Conservation (phyloP, 2,113 vertebrate species). For the Aptenodytes patagonicus region DNA sequence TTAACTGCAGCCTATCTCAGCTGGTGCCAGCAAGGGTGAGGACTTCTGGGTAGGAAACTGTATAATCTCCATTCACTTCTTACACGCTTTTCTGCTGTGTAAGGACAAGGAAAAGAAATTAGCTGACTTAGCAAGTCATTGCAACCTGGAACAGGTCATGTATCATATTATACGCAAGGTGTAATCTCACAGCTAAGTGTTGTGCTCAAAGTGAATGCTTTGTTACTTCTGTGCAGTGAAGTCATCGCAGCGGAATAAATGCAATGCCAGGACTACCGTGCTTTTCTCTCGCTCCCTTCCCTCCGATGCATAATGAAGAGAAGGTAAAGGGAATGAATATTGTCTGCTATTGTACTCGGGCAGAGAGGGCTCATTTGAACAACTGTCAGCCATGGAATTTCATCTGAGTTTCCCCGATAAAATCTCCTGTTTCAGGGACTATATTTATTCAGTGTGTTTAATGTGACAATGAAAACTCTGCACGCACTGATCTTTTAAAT, state of each 20-base stretch:
- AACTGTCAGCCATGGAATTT: not conserved
- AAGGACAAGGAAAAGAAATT: not conserved
- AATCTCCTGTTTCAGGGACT: slow-evolving; percentile 21
- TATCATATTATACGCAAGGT: not conserved
- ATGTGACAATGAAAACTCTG: not conserved
- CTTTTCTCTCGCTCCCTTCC: not conserved
- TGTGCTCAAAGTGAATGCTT: not conserved
- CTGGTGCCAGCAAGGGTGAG: not conserved
- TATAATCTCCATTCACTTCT: not conserved
- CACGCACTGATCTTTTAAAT: not conserved
- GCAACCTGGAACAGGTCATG: not conserved
- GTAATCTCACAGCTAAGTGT: not conserved
- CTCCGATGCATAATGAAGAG: not conserved
- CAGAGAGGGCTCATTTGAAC: not conserved
- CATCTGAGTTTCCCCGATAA: slow-evolving; percentile 1
- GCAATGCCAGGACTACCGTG: not conserved
- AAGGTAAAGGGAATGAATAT: not conserved
- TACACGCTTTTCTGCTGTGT: not conserved
- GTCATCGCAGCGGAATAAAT: not conserved
- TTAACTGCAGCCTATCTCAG: not conserved
- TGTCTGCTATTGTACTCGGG: not conserved
- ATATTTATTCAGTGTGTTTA: not conserved
- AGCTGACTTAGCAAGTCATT: not conserved
- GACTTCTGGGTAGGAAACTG: not conserved
- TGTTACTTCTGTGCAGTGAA: not conserved